Conservation (phyloP, 1,140 invertebrate genomes). For the Oncopodura yosiiana region DNA sequence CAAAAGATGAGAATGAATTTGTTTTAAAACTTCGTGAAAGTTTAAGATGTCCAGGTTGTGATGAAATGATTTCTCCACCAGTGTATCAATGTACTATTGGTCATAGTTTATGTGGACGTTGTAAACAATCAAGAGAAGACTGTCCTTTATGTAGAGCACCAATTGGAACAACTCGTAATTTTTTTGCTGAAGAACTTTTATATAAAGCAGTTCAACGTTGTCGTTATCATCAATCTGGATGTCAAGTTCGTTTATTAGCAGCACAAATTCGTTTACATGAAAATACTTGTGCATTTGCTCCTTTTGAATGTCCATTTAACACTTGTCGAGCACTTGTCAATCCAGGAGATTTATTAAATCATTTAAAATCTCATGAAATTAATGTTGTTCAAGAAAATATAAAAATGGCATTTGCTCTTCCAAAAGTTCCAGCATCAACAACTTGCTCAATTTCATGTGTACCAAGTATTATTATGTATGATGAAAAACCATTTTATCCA, state of each 20-base stretch:
- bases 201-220: slow-evolving; percentile 16
- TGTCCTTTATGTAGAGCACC: slow-evolving; percentile 9
- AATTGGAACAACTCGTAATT: slow-evolving; percentile 2
- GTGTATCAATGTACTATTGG: slow-evolving; percentile 11
- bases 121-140: background rate
- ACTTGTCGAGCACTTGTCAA: slow-evolving; percentile 1
- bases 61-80: slow-evolving; percentile 10
- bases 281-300: slow-evolving; percentile 13
- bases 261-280: slow-evolving; percentile 12
- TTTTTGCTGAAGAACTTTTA: slow-evolving; percentile 18
- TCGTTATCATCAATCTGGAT: slow-evolving; percentile 1
- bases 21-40: slow-evolving; percentile 8
- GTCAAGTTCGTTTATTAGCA: slow-evolving; percentile 9
- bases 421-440: background rate
- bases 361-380: slow-evolving; percentile 11
- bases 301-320: slow-evolving; percentile 18
- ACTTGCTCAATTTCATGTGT: slow-evolving; percentile 9
- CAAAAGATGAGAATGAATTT: slow-evolving; percentile 6
- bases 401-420: background rate
- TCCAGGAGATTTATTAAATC: slow-evolving; percentile 5
- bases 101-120: slow-evolving; percentile 10
- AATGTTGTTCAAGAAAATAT: background rate
- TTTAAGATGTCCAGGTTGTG: slow-evolving; percentile 11
- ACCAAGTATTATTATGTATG: slow-evolving; percentile 2
- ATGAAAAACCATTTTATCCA: slow-evolving; percentile 11